Base-by-base conservation (phyloP, 2,888 invertebrate genomes). In the Synergus itoensis region DNA sequence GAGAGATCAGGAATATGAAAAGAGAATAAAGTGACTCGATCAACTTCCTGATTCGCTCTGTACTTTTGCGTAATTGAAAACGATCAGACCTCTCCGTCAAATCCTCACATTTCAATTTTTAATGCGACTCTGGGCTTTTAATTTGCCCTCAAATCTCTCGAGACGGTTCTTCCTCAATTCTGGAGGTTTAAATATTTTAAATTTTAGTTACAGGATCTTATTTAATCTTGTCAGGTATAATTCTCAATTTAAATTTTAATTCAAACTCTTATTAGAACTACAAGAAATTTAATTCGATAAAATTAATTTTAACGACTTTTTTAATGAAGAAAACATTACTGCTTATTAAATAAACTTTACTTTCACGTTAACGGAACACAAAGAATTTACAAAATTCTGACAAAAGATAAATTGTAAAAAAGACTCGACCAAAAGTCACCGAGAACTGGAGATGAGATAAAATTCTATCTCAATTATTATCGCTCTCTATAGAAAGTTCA, bases 381-480 rank as follows among this genome's bases (percentile, higher is more conserved):
- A 60, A 0, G 4, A 18, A 60, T 60, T 60, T 60, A 1, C 21
- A 62, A 28, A 14, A 28, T 21, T 62, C 5, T 62, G 60, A 62
- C 60, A 62, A 62, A 21, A 12, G 3, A 28, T 28, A 43, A 57
- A 80, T 41, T 28, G 9, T 2, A 77, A 18, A 40, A 62, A 40
- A 28, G 14, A 41, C n/a, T 40, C 43, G 21, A 77, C 5, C n/a
- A 28, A 62, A 36, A 76, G 36, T 65, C 36, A 16, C 45, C 12
- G 21, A 65, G 43, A 28, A 62, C 12, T 28, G 18, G 60, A 12
- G 18, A 62, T 14, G 4, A 5, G 28, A 28, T 28, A 14, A 12
- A 62, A 62, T 62, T 28, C 1, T 12, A 14, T 62, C 65, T 84
- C 78, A 86, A 18, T 86, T 84, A 60, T 82, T 77, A 75, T 84